Evolutionary conservation across 2,113 vertebrate genomes (phyloP).

Genomic region (Numida meleagris): DNA sequence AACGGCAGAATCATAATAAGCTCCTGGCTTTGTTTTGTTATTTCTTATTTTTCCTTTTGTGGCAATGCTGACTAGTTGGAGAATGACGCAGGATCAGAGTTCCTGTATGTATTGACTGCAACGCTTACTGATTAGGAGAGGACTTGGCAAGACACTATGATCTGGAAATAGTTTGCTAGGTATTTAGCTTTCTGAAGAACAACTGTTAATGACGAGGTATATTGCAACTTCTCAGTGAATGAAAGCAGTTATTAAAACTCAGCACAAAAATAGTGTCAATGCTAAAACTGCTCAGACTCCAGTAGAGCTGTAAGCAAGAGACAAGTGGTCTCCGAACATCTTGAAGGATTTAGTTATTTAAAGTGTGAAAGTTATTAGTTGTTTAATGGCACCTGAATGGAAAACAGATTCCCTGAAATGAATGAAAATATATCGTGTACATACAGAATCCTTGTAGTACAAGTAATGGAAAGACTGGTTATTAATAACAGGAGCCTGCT

Average conservation of each 20-base stretch:
- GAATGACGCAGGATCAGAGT: not conserved
- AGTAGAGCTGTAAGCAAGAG: not conserved
- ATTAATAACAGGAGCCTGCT: slow-evolving; percentile 56
- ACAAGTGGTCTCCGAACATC: slow-evolving; percentile 35
- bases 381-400: slow-evolving; percentile 54
- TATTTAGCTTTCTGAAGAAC: not conserved
- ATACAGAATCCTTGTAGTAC: slow-evolving; percentile 50
- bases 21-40: not conserved
- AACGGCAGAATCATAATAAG: not conserved
- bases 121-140: not conserved
- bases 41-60: not conserved
- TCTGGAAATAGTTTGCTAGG: not conserved
- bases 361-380: slow-evolving; percentile 64
- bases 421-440: not conserved
- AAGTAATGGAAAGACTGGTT: slow-evolving; percentile 70
- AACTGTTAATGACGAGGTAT: not conserved
- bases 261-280: not conserved
- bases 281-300: not conserved
- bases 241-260: slow-evolving; percentile 7
- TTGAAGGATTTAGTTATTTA: slow-evolving; percentile 62
- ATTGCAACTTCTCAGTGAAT: not conserved
- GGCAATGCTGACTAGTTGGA: not conserved
- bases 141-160: not conserved
- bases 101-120: not conserved
- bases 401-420: slow-evolving; percentile 47